Evolutionary conservation across 2,888 invertebrate species (phyloP), one percentile per base, ranked within the genome.

Genomic region (Polyommatus icarus): DNA sequence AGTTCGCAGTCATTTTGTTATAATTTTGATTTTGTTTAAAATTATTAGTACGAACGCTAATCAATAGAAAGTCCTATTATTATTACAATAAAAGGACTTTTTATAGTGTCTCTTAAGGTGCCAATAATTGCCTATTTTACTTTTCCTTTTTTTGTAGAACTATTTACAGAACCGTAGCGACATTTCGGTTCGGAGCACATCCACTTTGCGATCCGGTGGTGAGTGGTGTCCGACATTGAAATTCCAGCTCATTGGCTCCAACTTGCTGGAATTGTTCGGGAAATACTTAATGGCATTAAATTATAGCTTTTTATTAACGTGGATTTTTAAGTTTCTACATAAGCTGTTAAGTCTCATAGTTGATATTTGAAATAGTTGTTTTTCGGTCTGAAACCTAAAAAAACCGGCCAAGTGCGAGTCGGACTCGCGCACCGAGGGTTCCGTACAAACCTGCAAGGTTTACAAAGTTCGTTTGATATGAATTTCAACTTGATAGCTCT

Each of bases 131-230:
- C 40, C 7, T 40, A 40, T 40, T 40, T 40, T 40, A 40, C 2
- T 10, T 40, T 10, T 40, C 40, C 40, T 40, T 1, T 61, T 61
- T 61, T 61, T 3, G n/a, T 3, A 20, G 10, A 61, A 61, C 61
- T 61, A 61, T 24, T 67, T 67, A 29, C 29, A 67, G 24, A 61
- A 24, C 29, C 15, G 67, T 67, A 29, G 67, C 6, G 67, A 67
- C 29, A 67, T 67, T 67, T 12, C 67, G 5, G 29, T 24, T 20
- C n/a, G 24, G 6, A 67, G 12, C 29, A 67, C 29, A 29, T 67
- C 67, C 67, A 67, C 24, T 67, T 32, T 67, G 29, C 29, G 29
- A 24, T 67, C 67, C 29, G 24, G 67, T 29, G 67, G 67, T 67
- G 67, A 29, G 29, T 29, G 67, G 67, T 67, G 29, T 32, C 18